phyloP scores from a whole-genome alignment of 2,113 vertebrate genomes.

The Diadophis punctatus region DNA sequence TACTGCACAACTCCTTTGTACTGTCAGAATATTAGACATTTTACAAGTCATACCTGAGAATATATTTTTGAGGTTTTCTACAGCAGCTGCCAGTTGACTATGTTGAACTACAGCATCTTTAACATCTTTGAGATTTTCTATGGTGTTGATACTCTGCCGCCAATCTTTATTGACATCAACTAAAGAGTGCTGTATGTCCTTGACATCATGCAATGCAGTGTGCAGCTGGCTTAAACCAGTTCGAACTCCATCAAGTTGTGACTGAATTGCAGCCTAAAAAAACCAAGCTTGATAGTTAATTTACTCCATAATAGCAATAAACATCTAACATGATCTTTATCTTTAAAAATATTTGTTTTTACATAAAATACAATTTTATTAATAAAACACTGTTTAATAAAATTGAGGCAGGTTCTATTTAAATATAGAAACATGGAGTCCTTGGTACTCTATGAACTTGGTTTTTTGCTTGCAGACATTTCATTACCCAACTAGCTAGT shows the following conservation, averaged over 20 bases:
- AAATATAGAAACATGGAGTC: background rate
- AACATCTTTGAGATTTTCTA: constrained; percentile 92
- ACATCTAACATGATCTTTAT: background rate
- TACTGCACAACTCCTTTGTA: background rate
- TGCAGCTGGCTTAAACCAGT: constrained; percentile 95
- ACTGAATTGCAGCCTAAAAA: constrained; percentile 93
- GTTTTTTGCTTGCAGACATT: background rate
- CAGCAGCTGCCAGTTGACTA: constrained; percentile 93
- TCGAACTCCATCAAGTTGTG: constrained; percentile 92
- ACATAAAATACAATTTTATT: background rate
- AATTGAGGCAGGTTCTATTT: background rate
- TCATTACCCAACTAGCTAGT: background rate
- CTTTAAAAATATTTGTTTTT: background rate
- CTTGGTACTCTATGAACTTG: background rate
- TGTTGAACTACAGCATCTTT: constrained; percentile 97
- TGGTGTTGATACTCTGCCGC: constrained; percentile 96
- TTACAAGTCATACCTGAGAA: constrained; percentile 82
- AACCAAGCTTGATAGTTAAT: background rate
- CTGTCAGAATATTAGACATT: background rate
- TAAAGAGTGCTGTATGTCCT: constrained; percentile 88
- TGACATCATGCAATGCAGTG: constrained; percentile 88
- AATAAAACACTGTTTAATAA: background rate
- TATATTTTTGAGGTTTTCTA: constrained; percentile 98
- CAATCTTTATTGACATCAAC: constrained; percentile 94
- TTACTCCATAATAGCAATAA: background rate